Conservation (phyloP, 2,113 vertebrate species). For the Psittacus erithacus region DNA sequence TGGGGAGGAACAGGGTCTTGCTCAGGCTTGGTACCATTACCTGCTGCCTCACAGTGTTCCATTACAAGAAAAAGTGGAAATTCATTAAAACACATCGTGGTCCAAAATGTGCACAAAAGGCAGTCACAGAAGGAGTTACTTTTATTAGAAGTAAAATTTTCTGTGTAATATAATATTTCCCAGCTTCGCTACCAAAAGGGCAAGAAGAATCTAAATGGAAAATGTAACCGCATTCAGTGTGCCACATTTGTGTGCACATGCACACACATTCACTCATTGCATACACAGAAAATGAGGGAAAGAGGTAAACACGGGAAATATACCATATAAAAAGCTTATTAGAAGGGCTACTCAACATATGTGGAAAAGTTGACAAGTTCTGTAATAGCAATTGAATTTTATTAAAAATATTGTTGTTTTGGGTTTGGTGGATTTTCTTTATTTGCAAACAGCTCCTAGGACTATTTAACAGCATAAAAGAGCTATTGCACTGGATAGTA, state of each 20-base stretch:
- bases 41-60: not conserved
- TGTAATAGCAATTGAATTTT: not conserved
- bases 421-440: not conserved
- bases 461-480: not conserved
- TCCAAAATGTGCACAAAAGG: conserved; percentile 44
- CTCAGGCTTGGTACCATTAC: not conserved
- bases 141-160: conserved; percentile 68
- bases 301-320: conserved; percentile 42
- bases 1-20: not conserved
- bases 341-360: conserved; percentile 4
- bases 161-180: conserved; percentile 69
- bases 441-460: not conserved
- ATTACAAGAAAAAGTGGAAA: conserved; percentile 60
- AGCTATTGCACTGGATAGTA: not conserved
- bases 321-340: conserved; percentile 22
- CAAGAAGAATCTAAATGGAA: conserved; percentile 50
- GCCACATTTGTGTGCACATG: not conserved
- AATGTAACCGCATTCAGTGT: conserved; percentile 49
- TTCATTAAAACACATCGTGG: conserved; percentile 62
- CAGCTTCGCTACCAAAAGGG: conserved; percentile 30
- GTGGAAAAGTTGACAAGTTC: conserved; percentile 59
- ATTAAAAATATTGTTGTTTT: not conserved
- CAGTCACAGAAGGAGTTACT: conserved; percentile 58
- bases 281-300: not conserved
- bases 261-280: not conserved